Base-by-base conservation (phyloP, 2,888 invertebrate genomes). In the Euphydryas editha region DNA sequence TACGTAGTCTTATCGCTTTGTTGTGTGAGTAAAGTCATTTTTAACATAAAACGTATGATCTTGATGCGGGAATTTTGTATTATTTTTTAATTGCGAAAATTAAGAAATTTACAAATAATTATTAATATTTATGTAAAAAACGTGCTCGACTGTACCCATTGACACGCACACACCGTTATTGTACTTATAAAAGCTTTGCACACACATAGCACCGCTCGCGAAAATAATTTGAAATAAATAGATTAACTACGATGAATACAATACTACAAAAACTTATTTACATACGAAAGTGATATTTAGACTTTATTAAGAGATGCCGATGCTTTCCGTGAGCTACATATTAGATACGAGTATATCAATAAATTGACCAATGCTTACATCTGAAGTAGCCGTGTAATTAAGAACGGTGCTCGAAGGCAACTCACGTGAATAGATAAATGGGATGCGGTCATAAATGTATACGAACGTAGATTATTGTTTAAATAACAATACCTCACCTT, bases 371-470 rank as follows among this genome's bases (percentile, higher is more conserved):
- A 76, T 74, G 75, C 71, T 72, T 71, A 77, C 73, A 75, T 69
- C 80, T 81, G 81, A 81, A 80, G 81, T 80, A 81, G 81, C 80
- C 73, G 71, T 71, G 75, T 78, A 78, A 81, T 81, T 78, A 78
- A 78, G 76, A 76, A 77, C 76, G 74, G 68, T 65, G 79, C 81
- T 76, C 46, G 67, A 42, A 77, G 80, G 69, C 65, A 60, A 62
- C 68, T 65, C 62, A 63, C 67, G 68, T 74, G 73, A 72, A 73
- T 72, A 70, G 73, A 69, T 73, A 71, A 74, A 68, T 60, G 60
- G 58, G 37, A 59, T 60, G 47, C 47, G 42, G 63, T 63, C 63
- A 17, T 36, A 60, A 44, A 44, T 57, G 49, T 18, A 39, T 37
- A 21, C 1, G 60, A 59, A 39, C 46, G 46, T 24, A 37, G 37